Base-by-base conservation (phyloP, 2,888 invertebrate genomes). In the Phasia obesa region DNA sequence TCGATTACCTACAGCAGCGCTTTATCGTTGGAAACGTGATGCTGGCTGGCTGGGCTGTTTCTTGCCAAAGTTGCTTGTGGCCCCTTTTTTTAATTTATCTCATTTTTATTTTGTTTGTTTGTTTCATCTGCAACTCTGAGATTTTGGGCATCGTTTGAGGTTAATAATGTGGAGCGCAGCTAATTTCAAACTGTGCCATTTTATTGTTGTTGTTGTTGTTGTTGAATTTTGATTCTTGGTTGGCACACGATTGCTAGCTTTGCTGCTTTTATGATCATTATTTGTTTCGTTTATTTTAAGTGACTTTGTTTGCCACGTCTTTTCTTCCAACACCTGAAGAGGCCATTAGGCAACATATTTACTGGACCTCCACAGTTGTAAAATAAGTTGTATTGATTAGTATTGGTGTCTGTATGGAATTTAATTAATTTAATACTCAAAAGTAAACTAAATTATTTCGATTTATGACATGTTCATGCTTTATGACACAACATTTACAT, bases 111-210 rank as follows among this genome's bases (percentile, higher is more conserved):
- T 11, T 47, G 31, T 57, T 35, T 53, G 27, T 53, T 57, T 38
- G 4, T 19, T 51, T 65, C 25, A 23, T 19, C 27, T 19, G 59
- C 27, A 15, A 35, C 31, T 13, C 35, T 55, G 15, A 17, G 35
- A 19, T 65, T 59, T 53, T 31, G 23, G 25, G 23, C 59, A 71
- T 57, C 74, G 64, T 70, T 75, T 79, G 65, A 59, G 70, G 53
- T 75, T 88, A 89, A 88, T 89, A 89, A 89, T 88, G 88, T 88
- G 88, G 88, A 88, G 88, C 89, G 88, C 86, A 88, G 87, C 87
- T 82, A 85, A 86, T 85, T 81, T 85, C 67, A 76, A 79, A 79
- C 83, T 83, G 79, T 83, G 83, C 75, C 78, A 83, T 79, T 79
- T 82, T 74, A 71, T 60, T 75, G 47, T 44, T 60, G 23, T 19